These are phyloP conservation scores for Dryoscopus gambensis DNA, from an alignment of 2,113 vertebrate genomes.

Conservation along the genomic window DNA sequence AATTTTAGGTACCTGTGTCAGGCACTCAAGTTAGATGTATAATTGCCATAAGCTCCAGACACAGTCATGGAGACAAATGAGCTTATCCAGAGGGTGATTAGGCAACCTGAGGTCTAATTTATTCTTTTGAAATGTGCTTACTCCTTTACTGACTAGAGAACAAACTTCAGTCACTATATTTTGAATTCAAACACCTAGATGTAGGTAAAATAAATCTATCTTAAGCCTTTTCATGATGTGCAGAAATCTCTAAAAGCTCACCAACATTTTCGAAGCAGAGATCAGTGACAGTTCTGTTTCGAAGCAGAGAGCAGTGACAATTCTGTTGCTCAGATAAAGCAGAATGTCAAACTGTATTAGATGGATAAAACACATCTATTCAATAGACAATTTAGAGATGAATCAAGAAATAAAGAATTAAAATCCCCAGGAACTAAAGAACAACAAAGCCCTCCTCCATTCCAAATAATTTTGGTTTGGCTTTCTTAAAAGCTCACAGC, in stretches of 20 bases:
- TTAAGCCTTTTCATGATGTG: background rate
- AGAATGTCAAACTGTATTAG: background rate
- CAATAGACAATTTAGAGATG: background rate
- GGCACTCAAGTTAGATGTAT: background rate
- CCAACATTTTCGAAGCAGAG: background rate
- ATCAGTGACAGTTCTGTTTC: background rate
- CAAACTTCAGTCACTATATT: background rate
- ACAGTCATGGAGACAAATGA: background rate
- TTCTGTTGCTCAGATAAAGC: background rate
- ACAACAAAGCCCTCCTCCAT: background rate
- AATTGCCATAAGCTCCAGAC: background rate
- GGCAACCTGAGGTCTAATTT: background rate
- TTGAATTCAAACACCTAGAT: background rate
- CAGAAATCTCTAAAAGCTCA: background rate
- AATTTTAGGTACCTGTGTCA: conserved; percentile 40
- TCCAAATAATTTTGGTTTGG: background rate
- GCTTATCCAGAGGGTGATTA: background rate
- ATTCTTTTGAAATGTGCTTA: background rate
- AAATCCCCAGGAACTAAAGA: background rate
- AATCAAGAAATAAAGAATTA: background rate
- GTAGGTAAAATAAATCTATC: background rate
- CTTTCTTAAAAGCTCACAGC: background rate
- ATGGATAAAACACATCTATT: background rate
- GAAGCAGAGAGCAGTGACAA: background rate
- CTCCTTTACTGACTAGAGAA: background rate